Percentiles rank a stretch among this genome's conserved stretches.
Conservation (phyloP, 2,888 invertebrate genomes). For the Trichogramma evanescens region DNA sequence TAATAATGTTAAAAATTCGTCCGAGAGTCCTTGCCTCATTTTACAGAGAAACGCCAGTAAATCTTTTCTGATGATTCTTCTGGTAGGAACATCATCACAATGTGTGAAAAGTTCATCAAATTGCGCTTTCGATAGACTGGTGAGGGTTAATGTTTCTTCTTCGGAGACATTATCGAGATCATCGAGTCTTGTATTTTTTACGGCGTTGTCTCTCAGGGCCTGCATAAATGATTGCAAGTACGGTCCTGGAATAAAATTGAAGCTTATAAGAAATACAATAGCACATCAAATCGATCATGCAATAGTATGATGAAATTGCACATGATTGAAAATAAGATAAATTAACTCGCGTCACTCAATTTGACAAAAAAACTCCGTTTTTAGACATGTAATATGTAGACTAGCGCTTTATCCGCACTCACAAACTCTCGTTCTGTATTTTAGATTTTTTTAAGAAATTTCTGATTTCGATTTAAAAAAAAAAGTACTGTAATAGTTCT, state of each 20-base stretch:
- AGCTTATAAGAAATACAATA: too few relatives aligned
- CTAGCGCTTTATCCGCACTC: neutral
- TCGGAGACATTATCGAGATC: slow-evolving; percentile 19
- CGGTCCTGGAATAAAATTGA: slow-evolving; percentile 1
- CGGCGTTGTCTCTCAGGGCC: slow-evolving; percentile 10
- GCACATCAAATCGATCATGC: too few relatives aligned
- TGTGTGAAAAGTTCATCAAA: slow-evolving; percentile 19
- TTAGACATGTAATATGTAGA: too few relatives aligned
- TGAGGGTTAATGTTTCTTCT: slow-evolving; percentile 9
- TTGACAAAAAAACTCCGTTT: too few relatives aligned
- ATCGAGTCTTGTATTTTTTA: slow-evolving; percentile 6
- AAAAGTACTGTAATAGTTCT: too few relatives aligned
- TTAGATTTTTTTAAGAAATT: too few relatives aligned
- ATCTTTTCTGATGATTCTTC: slow-evolving; percentile 15
- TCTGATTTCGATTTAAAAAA: too few relatives aligned
- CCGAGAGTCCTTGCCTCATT: slow-evolving; percentile 16
- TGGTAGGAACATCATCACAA: slow-evolving; percentile 18
- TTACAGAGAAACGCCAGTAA: slow-evolving; percentile 19
- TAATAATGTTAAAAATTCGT: slow-evolving; percentile 17
- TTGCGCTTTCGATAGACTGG: slow-evolving; percentile 18
- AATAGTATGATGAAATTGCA: too few relatives aligned
- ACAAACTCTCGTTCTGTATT: too few relatives aligned
- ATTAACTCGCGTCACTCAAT: too few relatives aligned
- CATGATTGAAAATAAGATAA: too few relatives aligned
- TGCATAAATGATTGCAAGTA: slow-evolving; percentile 11